Evolutionary conservation across 1,140 invertebrate species (phyloP).

Genomic region (Agrilus planipennis): DNA sequence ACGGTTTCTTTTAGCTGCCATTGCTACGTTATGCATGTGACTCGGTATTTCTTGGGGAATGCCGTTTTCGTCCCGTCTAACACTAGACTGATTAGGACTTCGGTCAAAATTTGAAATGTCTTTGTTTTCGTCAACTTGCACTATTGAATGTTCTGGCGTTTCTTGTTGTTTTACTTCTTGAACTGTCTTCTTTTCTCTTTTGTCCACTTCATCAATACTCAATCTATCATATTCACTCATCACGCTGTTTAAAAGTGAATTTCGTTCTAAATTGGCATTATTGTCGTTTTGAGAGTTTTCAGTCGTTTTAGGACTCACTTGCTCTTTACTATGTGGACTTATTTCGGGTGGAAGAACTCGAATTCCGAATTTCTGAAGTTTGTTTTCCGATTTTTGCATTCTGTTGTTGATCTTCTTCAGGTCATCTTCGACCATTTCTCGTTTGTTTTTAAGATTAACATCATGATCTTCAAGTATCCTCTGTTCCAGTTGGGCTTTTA

Average conservation of each 20-base stretch:
- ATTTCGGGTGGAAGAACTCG: constrained; percentile 45
- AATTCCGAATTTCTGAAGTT: constrained; percentile 55
- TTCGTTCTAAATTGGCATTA: constrained; percentile 33
- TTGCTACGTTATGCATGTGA: constrained; percentile 57
- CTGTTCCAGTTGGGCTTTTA: constrained; percentile 38
- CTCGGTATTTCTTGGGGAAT: constrained; percentile 52
- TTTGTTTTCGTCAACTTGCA: constrained; percentile 35
- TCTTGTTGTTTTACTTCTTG: too few species aligned
- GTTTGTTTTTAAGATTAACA: constrained; percentile 25
- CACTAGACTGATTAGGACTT: constrained; percentile 38
- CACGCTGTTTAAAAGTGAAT: constrained; percentile 16
- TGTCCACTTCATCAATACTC: too few species aligned
- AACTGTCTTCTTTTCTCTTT: too few species aligned
- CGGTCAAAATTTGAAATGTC: constrained; percentile 11
- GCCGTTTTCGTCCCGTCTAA: constrained; percentile 43
- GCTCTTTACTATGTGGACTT: constrained; percentile 35
- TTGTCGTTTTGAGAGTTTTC: constrained; percentile 30
- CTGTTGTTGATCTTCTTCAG: constrained; percentile 34
- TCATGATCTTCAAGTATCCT: constrained; percentile 19
- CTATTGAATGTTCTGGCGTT: constrained; percentile 31
- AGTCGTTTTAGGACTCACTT: constrained; percentile 32
- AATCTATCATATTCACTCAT: too few species aligned
- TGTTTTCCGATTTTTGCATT: constrained; percentile 39
- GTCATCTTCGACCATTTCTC: constrained; percentile 36
- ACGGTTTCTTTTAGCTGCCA: constrained; percentile 52